Conservation (phyloP, 2,113 vertebrate genomes). For the Cephalophus harveyi region DNA sequence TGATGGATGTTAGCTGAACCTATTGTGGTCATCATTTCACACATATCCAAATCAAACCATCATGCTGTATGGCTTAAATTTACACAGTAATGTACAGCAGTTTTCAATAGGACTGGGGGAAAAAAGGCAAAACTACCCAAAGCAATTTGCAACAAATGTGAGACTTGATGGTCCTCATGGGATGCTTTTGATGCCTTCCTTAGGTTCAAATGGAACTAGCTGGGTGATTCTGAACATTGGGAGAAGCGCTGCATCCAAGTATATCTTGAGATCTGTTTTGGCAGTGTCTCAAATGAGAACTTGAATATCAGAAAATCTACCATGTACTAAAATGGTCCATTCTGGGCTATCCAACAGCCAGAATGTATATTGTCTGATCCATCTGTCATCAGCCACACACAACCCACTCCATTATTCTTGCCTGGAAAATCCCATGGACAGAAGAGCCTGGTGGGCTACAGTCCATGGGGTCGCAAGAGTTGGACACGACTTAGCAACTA, state of each 20-base stretch:
- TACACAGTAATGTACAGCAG: not conserved
- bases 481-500: not conserved
- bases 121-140: not conserved
- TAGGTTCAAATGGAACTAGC: not conserved
- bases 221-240: not conserved
- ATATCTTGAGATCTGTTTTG: not conserved
- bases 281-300: not conserved
- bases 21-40: not conserved
- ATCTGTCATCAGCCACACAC: not conserved
- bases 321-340: not conserved
- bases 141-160: not conserved
- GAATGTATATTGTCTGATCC: not conserved
- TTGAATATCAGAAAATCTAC: not conserved
- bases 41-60: not conserved
- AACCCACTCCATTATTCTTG: not conserved
- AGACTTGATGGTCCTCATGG: not conserved
- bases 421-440: not conserved
- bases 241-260: not conserved
- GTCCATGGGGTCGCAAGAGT: accelerated
- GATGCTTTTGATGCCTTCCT: not conserved
- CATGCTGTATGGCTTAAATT: not conserved
- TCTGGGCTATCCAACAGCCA: not conserved
- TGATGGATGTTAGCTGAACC: not conserved
- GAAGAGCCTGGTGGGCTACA: not conserved
- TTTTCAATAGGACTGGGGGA: not conserved